Base-by-base conservation (phyloP, 2,888 invertebrate genomes). In the Macaria notata region DNA sequence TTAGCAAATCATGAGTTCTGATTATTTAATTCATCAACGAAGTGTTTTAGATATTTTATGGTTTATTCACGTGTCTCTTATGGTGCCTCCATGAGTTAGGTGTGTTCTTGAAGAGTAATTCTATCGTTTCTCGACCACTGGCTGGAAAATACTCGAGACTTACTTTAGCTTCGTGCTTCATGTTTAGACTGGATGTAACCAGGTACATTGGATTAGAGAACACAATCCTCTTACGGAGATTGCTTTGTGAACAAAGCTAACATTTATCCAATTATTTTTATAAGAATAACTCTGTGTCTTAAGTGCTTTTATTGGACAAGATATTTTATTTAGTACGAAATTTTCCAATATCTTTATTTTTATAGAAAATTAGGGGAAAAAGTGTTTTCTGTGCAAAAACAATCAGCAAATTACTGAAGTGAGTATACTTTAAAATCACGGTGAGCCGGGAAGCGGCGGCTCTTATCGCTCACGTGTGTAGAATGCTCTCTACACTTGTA, bases 391-490 rank as follows among this genome's bases (percentile, higher is more conserved):
- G n/a, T n/a, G n/a, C n/a, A n/a, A n/a, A n/a, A n/a, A n/a, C n/a
- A n/a, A n/a, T n/a, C n/a, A n/a, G n/a, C n/a, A n/a, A n/a, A 75
- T 81, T 79, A 77, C 81, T 71, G 75, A 72, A 79, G 75, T 76
- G 77, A 79, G 76, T 2, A 84, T 81, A 82, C 83, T 83, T 79
- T 81, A 82, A 81, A 85, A 81, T 81, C 78, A 66, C 65, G 73
- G 79, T 83, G 80, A 84, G 82, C 79, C 77, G 67, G 70, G 78
- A 79, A 78, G 80, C 78, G 75, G 76, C 74, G 76, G 83, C 82
- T 83, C 83, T 85, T 84, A 84, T 83, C 83, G 76, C 71, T 76
- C 73, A 76, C 85, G 85, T 86, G 86, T 81, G 81, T 78, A 76
- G 86, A 84, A 84, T 86, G 72, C 71, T 66, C 62, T 70, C 61